Evolutionary conservation across 92 coral and sea anemone species (phyloP), one percentile per base, ranked within the genome.

Genomic region (Actinostola sp.): DNA sequence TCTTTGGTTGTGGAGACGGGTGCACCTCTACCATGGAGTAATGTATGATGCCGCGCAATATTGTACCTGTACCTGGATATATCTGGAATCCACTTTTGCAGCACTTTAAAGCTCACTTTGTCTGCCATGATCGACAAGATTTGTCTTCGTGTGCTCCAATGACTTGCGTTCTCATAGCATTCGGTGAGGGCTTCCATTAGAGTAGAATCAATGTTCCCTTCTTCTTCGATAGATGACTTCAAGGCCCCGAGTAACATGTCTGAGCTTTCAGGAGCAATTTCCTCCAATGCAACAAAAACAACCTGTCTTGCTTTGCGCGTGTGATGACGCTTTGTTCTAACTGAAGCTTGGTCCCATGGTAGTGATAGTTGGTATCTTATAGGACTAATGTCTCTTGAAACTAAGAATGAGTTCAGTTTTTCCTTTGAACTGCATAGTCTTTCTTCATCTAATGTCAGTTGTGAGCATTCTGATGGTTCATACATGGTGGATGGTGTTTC

Each of bases 11-110:
- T 29, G 27, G 75, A 35, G 27, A 84, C 65, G 26, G 64, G 42
- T 28, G 84, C 45, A 46, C 90, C 86, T 67, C 82, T 61, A 35
- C 90, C 90, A 60, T 85, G 75, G 41, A 85, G 82, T 57, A 85
- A 68, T 39, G 45, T 20, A 50, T 84, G 84, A 43, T 73, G 80
- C 25, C 81, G 60, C 13, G 86, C 86, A 14, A 73, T 66, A 41
- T 73, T 73, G 45, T 36, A 81, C 33, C 86, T 73, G 32, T 81
- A 81, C 45, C 54, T 65, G 36, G 81, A 38, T 20, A 81, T 36
- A 23, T 32, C 73, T 2, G 82, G 82, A 23, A 76, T 76, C 82
- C 82, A 76, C 16, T 50, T 54, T 2, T 39, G 24, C 21, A 66
- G n/a, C 17, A 33, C 61, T 35, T 33, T 7, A 31, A 51, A 76